Evolutionary conservation across 2,888 invertebrate genomes (phyloP).

Genomic region (Metallyticus violacea): DNA sequence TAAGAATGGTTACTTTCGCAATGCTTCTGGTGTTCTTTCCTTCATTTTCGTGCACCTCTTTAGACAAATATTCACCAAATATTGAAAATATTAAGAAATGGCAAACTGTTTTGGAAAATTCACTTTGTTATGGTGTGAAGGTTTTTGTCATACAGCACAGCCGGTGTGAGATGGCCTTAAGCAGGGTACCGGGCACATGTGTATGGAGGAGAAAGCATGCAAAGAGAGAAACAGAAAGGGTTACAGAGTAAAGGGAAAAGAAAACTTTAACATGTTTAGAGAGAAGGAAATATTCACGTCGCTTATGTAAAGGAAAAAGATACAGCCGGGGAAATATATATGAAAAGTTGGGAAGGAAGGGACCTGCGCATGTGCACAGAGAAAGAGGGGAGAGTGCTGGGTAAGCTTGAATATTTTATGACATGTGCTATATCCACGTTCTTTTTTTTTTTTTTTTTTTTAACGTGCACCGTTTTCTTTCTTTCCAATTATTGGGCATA

Average conservation of each 20-base stretch:
- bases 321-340: constrained; percentile 17
- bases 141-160: no score
- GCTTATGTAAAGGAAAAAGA: constrained; percentile 21
- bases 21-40: no score
- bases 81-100: no score
- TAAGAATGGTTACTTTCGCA: no score
- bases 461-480: background rate
- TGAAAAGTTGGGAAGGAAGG: constrained; percentile 15
- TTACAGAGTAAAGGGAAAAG: background rate
- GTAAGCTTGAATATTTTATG: constrained; percentile 17
- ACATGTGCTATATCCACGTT: constrained; percentile 9
- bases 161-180: background rate
- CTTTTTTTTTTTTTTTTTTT: no score
- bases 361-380: background rate
- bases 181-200: background rate
- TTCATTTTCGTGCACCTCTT: no score
- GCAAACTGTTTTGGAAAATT: no score
- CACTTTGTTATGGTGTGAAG: no score
- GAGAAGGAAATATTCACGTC: constrained; percentile 17
- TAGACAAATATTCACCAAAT: no score
- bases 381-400: background rate
- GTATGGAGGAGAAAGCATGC: background rate
- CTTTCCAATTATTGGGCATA: constrained; percentile 26
- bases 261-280: constrained; percentile 11
- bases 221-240: background rate